Percentiles rank a stretch among this genome's conserved stretches.
Evolutionary conservation across 2,113 vertebrate species (phyloP).

Genomic region (Sylvilagus bachmani): DNA sequence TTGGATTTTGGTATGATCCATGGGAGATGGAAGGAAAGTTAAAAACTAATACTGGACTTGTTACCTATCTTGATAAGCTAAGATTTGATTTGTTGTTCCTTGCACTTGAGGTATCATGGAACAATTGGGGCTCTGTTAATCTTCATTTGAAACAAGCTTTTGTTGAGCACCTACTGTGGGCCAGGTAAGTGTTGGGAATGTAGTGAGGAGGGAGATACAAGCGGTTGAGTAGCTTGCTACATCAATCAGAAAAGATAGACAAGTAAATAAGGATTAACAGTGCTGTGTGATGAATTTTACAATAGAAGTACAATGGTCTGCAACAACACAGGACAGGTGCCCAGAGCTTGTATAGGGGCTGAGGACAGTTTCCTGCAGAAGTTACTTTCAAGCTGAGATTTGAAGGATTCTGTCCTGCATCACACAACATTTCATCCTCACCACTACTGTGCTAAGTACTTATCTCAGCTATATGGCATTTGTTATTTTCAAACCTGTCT

Average conservation of each 20-base stretch:
- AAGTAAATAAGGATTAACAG: not conserved
- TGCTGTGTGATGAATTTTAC: not conserved
- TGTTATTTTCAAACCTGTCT: not conserved
- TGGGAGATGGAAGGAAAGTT: not conserved
- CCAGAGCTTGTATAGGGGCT: rapidly evolving
- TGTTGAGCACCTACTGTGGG: not conserved
- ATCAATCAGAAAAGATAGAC: not conserved
- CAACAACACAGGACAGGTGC: not conserved
- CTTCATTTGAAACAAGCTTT: not conserved
- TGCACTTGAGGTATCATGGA: not conserved
- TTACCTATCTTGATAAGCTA: not conserved
- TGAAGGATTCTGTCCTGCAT: not conserved
- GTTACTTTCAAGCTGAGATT: not conserved
- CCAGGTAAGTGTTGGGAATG: not conserved
- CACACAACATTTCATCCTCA: not conserved
- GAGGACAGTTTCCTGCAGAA: not conserved
- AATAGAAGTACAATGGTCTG: not conserved
- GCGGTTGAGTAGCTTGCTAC: not conserved
- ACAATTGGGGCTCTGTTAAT: not conserved
- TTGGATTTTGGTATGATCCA: not conserved
- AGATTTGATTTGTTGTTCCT: constrained; percentile 1
- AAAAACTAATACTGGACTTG: not conserved
- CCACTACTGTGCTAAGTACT: not conserved
- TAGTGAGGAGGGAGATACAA: not conserved
- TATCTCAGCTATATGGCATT: not conserved